Base-by-base conservation (phyloP, 2,888 invertebrate genomes). In the Eudemis profundana region DNA sequence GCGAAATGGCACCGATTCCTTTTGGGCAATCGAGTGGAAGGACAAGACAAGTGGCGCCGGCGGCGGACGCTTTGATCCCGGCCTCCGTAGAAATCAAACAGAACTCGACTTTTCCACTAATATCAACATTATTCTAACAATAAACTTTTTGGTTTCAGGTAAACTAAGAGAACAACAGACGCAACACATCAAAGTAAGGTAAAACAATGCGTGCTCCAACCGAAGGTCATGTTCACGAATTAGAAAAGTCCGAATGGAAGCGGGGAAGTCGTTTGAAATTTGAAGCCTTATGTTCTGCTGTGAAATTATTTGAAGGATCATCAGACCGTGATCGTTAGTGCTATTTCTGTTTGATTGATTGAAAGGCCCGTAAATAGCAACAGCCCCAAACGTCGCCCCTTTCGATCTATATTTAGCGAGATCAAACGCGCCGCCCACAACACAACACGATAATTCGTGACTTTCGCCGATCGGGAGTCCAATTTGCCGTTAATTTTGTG, bases 1-100 rank as follows among this genome's bases (percentile, higher is more conserved):
- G 15, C 21, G 50, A 44, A 50, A 57, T 50, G 63, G 33, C 57
- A 33, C 42, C 63, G 49, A 63, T 63, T 63, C 49, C 50, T 42
- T 57, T 17, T 33, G 50, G 42, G 33, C 42, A 64, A 50, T 57
- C 42, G 57, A 42, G 57, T 27, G 46, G 63, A 57, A 64, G 29
- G 40, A 23, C 63, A 17, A 49, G 63, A 49, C 57, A 50, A 50
- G 57, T 57, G 49, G 40, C 29, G 29, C 17, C 29, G 23, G 49
- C 49, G n/a, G n/a, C n/a, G n/a, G n/a, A 15, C 27, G 27, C 63
- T 57, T 57, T 64, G 57, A 64, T 64, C 49, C 42, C 15, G 19
- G 40, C 29, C 15, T 23, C 19, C n/a, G 57, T n/a, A 42, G 36
- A 33, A 36, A 64, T 19, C 50, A 44, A 19, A 51, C 14, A n/a